Percentiles rank a stretch among this genome's conserved stretches.
phyloP scores from a whole-genome alignment of 2,113 vertebrate species.

The Madoqua kirkii region DNA sequence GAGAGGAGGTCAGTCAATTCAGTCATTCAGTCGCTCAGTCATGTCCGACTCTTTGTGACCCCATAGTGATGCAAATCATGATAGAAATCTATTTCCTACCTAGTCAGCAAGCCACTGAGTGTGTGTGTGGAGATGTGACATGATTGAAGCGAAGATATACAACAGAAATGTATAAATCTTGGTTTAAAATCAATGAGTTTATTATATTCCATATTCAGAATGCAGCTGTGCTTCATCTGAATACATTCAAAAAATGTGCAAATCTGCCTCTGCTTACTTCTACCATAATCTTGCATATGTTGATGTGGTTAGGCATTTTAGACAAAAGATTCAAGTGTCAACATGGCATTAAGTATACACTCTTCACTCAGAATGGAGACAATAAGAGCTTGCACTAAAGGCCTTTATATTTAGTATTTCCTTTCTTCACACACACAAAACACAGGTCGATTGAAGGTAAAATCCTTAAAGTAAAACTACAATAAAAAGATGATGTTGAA shows the following conservation, averaged over 20 bases:
- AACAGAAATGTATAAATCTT: not conserved
- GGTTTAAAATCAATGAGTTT: not conserved
- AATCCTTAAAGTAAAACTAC: not conserved
- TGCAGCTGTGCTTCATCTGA: not conserved
- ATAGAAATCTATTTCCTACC: not conserved
- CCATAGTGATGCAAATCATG: not conserved
- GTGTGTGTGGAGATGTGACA: not conserved
- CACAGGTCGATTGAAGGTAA: not conserved
- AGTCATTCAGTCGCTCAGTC: no score
- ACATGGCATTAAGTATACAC: not conserved
- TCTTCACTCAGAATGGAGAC: not conserved
- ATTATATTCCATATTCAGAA: not conserved
- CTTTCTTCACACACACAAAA: not conserved
- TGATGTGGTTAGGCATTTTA: not conserved
- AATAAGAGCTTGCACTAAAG: not conserved
- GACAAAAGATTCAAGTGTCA: not conserved
- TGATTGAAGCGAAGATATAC: not conserved
- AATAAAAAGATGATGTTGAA: constrained; percentile 11
- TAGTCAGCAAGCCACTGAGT: not conserved
- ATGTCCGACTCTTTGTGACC: no score
- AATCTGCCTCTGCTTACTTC: not conserved
- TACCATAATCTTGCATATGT: not conserved
- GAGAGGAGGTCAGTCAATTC: not conserved
- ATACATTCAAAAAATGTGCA: constrained; percentile 40
- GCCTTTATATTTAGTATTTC: not conserved